A percentile compares a stretch with the other conserved stretches of the same genome.
phyloP scores from a whole-genome alignment of 2,113 vertebrate genomes.

The Mola mola region DNA sequence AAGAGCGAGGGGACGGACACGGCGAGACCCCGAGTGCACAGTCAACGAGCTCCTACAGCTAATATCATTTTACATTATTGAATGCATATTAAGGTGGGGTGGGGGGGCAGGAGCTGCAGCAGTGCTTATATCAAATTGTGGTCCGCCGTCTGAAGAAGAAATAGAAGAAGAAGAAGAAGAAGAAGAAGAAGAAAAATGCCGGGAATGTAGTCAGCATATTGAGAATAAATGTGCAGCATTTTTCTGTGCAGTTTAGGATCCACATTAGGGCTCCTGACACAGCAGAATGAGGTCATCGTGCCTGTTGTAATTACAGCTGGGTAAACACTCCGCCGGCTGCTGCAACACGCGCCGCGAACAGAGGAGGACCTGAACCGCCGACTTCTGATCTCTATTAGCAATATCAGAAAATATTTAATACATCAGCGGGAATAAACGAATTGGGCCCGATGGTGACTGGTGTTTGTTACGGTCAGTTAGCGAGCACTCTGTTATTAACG shows the following conservation, averaged over 20 bases:
- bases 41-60: constrained; percentile 71
- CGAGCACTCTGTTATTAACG: too few species aligned
- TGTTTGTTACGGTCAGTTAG: constrained; percentile 31
- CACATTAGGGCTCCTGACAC: constrained; percentile 65
- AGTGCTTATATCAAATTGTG: constrained; percentile 67
- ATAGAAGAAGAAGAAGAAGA: too few species aligned
- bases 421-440: constrained; percentile 47
- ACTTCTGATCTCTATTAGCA: constrained; percentile 14
- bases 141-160: constrained; percentile 56
- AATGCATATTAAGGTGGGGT: constrained; percentile 65
- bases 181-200: too few species aligned
- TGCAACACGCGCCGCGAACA: constrained; percentile 23
- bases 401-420: constrained; percentile 35
- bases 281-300: constrained; percentile 73
- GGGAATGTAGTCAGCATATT: constrained; percentile 68
- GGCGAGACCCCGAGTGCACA: constrained; percentile 64
- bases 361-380: not conserved
- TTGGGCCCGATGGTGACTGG: constrained; percentile 38
- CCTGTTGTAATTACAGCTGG: constrained; percentile 71
- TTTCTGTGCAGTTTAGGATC: constrained; percentile 65
- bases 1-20: constrained; percentile 49
- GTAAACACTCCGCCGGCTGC: too few species aligned
- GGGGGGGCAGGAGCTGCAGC: constrained; percentile 61
- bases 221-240: constrained; percentile 61
- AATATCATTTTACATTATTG: constrained; percentile 73